These are phyloP conservation scores for Tinea trinotella DNA, from an alignment of 2,888 invertebrate genomes.

Conservation along the genomic window DNA sequence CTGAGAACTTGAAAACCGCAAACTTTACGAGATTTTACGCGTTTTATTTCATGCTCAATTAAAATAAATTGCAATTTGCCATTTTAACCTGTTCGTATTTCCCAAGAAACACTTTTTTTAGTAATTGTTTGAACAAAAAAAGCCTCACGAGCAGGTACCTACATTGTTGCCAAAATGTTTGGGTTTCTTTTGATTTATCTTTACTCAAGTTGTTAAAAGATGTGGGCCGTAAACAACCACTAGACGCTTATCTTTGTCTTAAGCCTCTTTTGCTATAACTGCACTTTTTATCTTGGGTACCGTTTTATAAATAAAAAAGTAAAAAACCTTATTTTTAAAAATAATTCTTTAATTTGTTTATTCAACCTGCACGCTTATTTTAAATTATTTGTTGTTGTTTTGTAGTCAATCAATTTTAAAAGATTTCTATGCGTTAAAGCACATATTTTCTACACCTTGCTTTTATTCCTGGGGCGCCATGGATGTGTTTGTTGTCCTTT, in stretches of 20 bases:
- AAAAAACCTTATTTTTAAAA: no score
- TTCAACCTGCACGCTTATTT: neutral
- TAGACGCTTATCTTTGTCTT: neutral
- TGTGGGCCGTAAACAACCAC: conserved; percentile 9
- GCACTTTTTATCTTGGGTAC: neutral
- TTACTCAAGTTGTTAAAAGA: neutral
- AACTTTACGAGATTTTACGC: conserved; percentile 24
- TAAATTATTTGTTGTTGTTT: neutral
- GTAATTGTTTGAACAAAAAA: conserved; percentile 4
- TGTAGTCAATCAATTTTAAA: neutral
- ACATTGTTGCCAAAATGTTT: conserved; percentile 1
- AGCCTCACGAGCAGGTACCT: neutral
- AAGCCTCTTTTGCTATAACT: conserved; percentile 1
- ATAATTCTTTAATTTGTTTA: neutral
- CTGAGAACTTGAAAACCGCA: conserved; percentile 31
- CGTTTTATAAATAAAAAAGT: no score
- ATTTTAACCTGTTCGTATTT: neutral
- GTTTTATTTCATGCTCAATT: conserved; percentile 32
- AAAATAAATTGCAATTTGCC: conserved; percentile 17
- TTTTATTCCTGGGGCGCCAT: conserved; percentile 11
- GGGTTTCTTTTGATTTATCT: neutral
- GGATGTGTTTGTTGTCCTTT: neutral
- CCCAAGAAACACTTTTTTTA: neutral
- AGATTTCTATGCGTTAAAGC: neutral
- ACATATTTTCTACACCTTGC: conserved; percentile 7